Base-by-base conservation (phyloP, 2,888 invertebrate species). In the Pandemis cinnamomeana region DNA sequence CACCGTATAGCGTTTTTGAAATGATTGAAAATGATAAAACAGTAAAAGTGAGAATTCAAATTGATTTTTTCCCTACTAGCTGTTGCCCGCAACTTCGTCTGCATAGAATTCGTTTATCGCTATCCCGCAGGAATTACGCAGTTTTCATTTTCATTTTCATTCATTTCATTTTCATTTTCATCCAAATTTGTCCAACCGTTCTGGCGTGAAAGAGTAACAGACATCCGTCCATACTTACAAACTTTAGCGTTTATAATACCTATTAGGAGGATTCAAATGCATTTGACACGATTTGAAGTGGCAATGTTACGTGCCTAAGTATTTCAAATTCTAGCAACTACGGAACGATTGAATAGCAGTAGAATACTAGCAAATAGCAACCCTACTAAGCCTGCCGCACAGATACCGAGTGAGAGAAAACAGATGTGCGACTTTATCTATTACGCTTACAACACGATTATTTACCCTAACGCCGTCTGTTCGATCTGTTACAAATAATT, bases 341-440 rank as follows among this genome's bases (percentile, higher is more conserved):
- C 11, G 13, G 20, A 64, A 48, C 46, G 46, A 13, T 13, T 64
- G n/a, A 70, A 20, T 55, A 15, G 36, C 10, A 41, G 46, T 55
- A 60, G 15, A 20, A 20, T 20, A 55, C 15, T 55, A 55, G 13
- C 55, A 8, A 55, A 55, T 15, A 55, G 36, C 46, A 71, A 61
- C 74, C 62, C 67, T 74, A 66, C 53, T 55, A 62, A 53, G 60
- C 36, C 60, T 53, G 69, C 58, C 67, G 41, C 55, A 41, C 67
- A 71, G 74, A 71, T 62, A 67, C 61, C 61, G 61, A 76, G 72
- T 79, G 88, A 89, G 84, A 84, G 80, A 84, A 86, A 88, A 87
- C 91, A 91, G 87, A 90, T 89, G 90, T 79, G 81, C 77, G 81
- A 81, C 80, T 86, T 86, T 86, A 86, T 87, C 83, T 83, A 68